Evolutionary conservation across 2,888 invertebrate species (phyloP).

Genomic region (Synergus gifuensis): DNA sequence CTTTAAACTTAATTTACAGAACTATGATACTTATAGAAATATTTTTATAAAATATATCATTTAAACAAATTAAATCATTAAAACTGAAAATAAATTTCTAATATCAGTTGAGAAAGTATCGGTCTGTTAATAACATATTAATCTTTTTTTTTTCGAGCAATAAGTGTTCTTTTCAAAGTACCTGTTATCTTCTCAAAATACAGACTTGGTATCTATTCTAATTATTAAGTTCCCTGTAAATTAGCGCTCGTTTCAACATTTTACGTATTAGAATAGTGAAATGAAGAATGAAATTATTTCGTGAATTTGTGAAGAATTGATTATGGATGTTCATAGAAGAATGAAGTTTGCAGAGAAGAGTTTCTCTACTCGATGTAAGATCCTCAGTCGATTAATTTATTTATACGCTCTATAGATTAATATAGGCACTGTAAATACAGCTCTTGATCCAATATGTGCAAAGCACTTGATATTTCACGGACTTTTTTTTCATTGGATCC

Average conservation of each 20-base stretch:
- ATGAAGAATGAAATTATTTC: neutral
- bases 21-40: neutral
- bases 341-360: constrained; percentile 8
- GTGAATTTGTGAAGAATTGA: constrained; percentile 13
- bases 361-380: constrained; percentile 43
- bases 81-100: neutral
- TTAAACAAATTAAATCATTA: neutral
- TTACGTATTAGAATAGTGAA: neutral
- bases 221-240: neutral
- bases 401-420: constrained; percentile 67
- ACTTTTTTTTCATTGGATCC: constrained; percentile 65
- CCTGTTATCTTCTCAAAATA: neutral
- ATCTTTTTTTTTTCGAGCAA: neutral
- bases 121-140: neutral
- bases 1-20: neutral
- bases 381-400: constrained; percentile 56
- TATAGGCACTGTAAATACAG: constrained; percentile 75
- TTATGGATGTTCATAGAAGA: constrained; percentile 36
- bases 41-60: neutral
- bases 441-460: constrained; percentile 73
- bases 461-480: constrained; percentile 73
- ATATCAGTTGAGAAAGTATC: neutral
- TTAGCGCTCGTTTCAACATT: neutral
- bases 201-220: neutral
- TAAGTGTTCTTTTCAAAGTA: neutral